Conservation (phyloP, 2,797 vertebrate species). For the Pterois miles region DNA sequence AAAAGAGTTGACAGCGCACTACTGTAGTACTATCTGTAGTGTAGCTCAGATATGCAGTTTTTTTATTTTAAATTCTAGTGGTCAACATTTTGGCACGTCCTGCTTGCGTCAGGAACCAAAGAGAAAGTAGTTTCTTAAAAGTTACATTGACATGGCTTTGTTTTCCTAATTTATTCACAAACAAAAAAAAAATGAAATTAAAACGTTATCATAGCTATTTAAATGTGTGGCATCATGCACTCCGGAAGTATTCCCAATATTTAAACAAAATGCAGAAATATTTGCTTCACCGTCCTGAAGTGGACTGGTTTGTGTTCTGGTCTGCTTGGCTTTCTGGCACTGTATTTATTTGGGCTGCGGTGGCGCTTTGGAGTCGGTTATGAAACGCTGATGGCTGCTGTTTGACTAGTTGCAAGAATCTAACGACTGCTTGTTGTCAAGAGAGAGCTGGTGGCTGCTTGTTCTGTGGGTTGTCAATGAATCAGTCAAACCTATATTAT, state of each 20-base stretch:
- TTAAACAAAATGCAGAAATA: slow-evolving; percentile 37
- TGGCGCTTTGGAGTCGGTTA: slow-evolving; percentile 35
- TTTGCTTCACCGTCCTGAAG: slow-evolving; percentile 5
- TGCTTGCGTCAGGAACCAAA: too few relatives aligned
- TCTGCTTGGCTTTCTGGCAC: slow-evolving; percentile 71
- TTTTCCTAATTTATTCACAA: too few relatives aligned
- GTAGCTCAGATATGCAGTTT: too few relatives aligned
- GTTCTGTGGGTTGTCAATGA: slow-evolving; percentile 22
- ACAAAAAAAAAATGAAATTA: not conserved
- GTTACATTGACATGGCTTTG: too few relatives aligned
- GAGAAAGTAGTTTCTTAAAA: too few relatives aligned
- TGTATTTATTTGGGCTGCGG: slow-evolving; percentile 49
- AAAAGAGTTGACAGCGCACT: too few relatives aligned
- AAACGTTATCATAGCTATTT: not conserved
- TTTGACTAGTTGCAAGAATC: slow-evolving; percentile 54
- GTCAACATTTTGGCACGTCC: too few relatives aligned
- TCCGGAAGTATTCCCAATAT: slow-evolving; percentile 39
- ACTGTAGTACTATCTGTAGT: too few relatives aligned
- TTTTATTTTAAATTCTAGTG: too few relatives aligned
- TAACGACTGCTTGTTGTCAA: slow-evolving; percentile 50
- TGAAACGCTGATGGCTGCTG: slow-evolving; percentile 62
- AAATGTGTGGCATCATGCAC: slow-evolving; percentile 2
- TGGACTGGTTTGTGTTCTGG: slow-evolving; percentile 17
- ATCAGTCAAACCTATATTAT: not conserved
- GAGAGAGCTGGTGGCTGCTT: slow-evolving; percentile 53